Percentiles rank a stretch among this genome's conserved stretches.
Evolutionary conservation across 2,797 vertebrate genomes (phyloP).

Genomic region (Hyperoplus immaculatus): DNA sequence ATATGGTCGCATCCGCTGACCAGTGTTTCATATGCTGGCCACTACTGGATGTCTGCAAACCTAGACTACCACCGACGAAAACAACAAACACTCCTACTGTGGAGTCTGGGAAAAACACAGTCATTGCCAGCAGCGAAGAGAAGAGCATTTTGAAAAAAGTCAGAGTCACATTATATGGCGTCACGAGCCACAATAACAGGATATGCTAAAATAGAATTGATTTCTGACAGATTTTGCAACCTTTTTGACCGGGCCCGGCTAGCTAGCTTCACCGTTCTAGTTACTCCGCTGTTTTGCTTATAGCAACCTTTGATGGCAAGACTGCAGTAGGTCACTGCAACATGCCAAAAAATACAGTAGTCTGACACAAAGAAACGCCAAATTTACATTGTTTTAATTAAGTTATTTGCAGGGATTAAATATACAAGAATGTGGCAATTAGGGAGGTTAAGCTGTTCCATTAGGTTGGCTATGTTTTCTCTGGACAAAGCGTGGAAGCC

Average conservation of each 20-base stretch:
- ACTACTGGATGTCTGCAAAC: conserved; percentile 14
- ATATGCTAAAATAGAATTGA: not conserved
- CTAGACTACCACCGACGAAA: not conserved
- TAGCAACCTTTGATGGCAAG: not conserved
- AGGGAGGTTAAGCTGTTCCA: not conserved
- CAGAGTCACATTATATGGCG: no score
- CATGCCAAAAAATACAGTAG: not conserved
- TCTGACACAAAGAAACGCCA: not conserved
- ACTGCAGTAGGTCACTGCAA: not conserved
- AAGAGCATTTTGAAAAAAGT: not conserved
- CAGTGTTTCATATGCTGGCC: conserved; percentile 34
- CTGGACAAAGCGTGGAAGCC: not conserved
- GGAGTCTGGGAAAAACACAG: not conserved
- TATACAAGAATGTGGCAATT: not conserved
- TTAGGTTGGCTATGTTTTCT: not conserved
- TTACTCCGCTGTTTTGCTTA: not conserved
- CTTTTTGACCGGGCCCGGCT: not conserved
- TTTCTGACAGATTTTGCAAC: not conserved
- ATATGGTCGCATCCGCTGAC: conserved; percentile 25
- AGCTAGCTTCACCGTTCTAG: not conserved
- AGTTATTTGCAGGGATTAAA: not conserved
- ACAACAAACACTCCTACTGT: conserved; percentile 7
- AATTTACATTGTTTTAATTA: not conserved
- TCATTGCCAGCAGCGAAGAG: not conserved
- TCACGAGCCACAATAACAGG: not conserved